phyloP scores from a whole-genome alignment of 2,113 vertebrate species.

The Picathartes gymnocephalus region DNA sequence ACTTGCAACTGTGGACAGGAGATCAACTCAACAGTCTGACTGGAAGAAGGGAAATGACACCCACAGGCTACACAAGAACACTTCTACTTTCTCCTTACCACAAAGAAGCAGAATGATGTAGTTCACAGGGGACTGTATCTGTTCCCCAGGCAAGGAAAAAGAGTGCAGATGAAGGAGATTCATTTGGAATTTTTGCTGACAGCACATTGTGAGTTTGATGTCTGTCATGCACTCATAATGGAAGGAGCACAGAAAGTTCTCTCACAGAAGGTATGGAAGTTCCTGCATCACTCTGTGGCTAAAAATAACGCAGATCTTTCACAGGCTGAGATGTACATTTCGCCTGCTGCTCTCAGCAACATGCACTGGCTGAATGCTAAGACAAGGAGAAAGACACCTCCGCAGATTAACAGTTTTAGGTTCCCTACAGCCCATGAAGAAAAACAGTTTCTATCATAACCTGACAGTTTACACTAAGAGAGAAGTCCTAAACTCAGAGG shows the following conservation, averaged over 20 bases:
- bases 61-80: fast-evolving
- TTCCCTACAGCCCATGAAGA: not conserved
- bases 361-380: not conserved
- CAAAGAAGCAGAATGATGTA: not conserved
- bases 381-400: not conserved
- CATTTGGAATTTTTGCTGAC: not conserved
- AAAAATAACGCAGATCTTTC: not conserved
- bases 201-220: not conserved
- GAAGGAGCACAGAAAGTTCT: not conserved
- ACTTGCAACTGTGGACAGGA: not conserved
- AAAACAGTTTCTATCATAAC: not conserved
- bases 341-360: not conserved
- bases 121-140: not conserved
- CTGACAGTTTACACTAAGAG: not conserved
- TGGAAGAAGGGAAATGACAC: not conserved
- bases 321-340: not conserved
- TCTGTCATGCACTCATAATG: not conserved
- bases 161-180: not conserved
- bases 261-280: not conserved
- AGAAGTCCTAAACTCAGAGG: not conserved
- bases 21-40: not conserved
- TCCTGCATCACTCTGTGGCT: not conserved
- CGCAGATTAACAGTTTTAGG: not conserved
- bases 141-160: not conserved
- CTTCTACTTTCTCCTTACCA: not conserved